Base-by-base conservation (phyloP, 2,797 vertebrate species). In the Botia almorhae region DNA sequence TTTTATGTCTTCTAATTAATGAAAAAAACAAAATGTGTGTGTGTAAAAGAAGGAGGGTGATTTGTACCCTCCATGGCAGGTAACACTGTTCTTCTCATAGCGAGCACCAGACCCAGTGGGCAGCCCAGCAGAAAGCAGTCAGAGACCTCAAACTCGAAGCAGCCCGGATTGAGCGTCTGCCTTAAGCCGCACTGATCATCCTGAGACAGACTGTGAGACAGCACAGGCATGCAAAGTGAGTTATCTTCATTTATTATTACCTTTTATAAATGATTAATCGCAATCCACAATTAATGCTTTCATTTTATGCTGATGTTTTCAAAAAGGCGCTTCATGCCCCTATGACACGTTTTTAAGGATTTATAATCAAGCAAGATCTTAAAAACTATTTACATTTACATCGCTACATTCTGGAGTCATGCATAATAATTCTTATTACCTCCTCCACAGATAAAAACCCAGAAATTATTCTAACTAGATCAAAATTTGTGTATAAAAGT, bases 41-140 rank as follows among this genome's bases (percentile, higher is more conserved):
- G 10, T 7, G 26, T 33, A 12, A 2, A 46, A 74, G 21, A 83
- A 7, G 53, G 39, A 12, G 19, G 72, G 64, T 10, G 10, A 29
- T 53, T n/a, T 89, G 87, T 91, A 99, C 98, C 95, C 33, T 99
- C 96, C 72, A 98, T 88, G 81, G 94, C 90, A 0, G 98, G 98
- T 87, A 99, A 95, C 85, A 99, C 96, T 0, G 97, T 99, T 93
- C 97, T 99, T 83, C 98, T 91, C 88, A 99, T 91, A 3, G 98
- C 98, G 16, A 99, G 95, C 43, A 99, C 97, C 84, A 99, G 91
- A 26, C 98, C 98, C 91, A 99, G 85, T 0, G 98, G 98, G 85
- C 97, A 99, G 7, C 98, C 98, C 10, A 99, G 98, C 82, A 99
- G 94, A 92, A 99, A 99, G 91, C 99, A 98, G 89, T 99, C 97